Evolutionary conservation across 2,888 invertebrate species (phyloP), one percentile per base, ranked within the genome.

Genomic region (Hyppa rectilinea): DNA sequence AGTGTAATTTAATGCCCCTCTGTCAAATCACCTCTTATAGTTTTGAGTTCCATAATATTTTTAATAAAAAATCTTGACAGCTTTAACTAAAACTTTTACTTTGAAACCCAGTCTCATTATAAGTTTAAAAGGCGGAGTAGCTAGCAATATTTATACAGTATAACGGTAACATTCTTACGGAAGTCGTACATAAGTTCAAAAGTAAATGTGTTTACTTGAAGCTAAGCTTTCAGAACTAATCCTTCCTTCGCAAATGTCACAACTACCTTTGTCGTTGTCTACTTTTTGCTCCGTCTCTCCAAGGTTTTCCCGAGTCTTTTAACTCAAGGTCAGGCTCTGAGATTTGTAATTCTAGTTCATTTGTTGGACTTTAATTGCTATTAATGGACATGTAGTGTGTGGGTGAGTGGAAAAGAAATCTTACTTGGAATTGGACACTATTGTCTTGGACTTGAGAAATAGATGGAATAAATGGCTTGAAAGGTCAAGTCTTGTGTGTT

Each of bases 291-390:
- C n/a, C 26, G n/a, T 26, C 9, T 29, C 29, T 14, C 17, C 52
- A 36, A 53, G 1, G 40, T 71, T 47, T 43, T 26, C 47, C 55
- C 20, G 1, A 53, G 10, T 6, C n/a, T 26, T 4, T 14, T 36
- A 34, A 55, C 68, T 77, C 49, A 61, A 47, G 78, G 49, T 6
- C 17, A 38, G 34, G 20, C 40, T 6, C 26, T 49, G 6, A 29
- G 36, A 38, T 36, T 70, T 23, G 31, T 71, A 55, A 58, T 49
- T 55, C 43, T 29, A 23, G 31, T 64, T 53, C 38, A 47, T 65
- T 72, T 43, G 38, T 38, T 47, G 5, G 45, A 52, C 29, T 56
- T 61, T 64, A 80, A 74, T 74, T 80, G 34, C 26, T 52, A 26
- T 49, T 52, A 56, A 65, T 73, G 20, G 17, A 45, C 31, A 12